phyloP scores from a whole-genome alignment of 2,113 vertebrate genomes.

The Vireo altiloquus region DNA sequence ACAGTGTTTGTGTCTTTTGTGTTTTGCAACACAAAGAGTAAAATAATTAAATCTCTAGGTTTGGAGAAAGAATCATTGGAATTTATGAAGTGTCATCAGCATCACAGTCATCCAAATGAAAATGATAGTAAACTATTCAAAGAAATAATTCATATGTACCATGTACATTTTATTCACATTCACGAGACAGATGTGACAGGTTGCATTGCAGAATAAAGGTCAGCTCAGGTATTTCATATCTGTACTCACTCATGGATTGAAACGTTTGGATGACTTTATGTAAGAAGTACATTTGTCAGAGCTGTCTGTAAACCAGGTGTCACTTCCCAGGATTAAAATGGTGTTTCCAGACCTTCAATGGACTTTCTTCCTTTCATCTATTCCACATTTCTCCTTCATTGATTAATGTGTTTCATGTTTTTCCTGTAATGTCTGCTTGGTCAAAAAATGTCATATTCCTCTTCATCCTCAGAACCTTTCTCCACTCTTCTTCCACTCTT shows the following conservation, averaged over 20 bases:
- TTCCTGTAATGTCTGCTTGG: background rate
- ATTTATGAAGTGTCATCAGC: background rate
- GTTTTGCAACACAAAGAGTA: background rate
- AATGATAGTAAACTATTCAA: background rate
- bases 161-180: background rate
- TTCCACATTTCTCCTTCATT: background rate
- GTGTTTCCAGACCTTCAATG: background rate
- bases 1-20: background rate
- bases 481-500: background rate
- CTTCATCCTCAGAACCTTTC: background rate
- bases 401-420: background rate
- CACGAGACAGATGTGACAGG: background rate
- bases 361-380: background rate
- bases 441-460: background rate
- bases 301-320: background rate
- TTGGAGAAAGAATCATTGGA: background rate
- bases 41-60: background rate
- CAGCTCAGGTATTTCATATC: background rate
- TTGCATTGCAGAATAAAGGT: background rate
- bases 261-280: background rate
- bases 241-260: background rate
- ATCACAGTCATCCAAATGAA: background rate
- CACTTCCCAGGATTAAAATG: background rate
- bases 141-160: background rate
- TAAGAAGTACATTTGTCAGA: background rate